phyloP scores from a whole-genome alignment of 1,140 invertebrate genomes.

The Hormaphis cornu region DNA sequence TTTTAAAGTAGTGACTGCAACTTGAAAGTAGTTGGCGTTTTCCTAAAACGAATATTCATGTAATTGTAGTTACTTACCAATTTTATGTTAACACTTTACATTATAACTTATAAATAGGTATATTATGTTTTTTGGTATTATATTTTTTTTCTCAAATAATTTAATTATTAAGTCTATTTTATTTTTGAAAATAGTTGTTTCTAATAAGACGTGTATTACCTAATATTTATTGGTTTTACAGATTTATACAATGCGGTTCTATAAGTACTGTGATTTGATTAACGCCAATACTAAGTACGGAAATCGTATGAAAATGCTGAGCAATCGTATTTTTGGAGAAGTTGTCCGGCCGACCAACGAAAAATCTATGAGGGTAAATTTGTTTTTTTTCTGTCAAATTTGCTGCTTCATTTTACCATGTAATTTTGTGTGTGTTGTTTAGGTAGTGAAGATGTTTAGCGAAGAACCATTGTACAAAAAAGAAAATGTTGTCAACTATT shows the following conservation, averaged over 20 bases:
- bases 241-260: constrained; percentile 16
- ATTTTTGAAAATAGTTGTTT: too few species aligned
- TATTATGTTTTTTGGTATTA: too few species aligned
- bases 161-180: too few species aligned
- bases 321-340: constrained; percentile 84
- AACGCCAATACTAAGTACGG: constrained; percentile 68
- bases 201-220: too few species aligned
- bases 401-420: background rate
- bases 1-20: too few species aligned
- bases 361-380: constrained; percentile 57
- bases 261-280: constrained; percentile 54
- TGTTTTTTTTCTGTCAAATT: background rate
- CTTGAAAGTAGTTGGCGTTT: too few species aligned
- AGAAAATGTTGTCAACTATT: constrained; percentile 68
- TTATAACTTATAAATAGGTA: too few species aligned
- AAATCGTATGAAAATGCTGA: constrained; percentile 71
- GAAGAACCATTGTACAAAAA: constrained; percentile 64
- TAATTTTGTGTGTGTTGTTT: constrained; percentile 11
- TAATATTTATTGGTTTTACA: background rate
- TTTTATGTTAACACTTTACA: too few species aligned
- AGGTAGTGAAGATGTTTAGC: constrained; percentile 71
- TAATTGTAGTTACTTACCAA: too few species aligned
- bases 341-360: constrained; percentile 61
- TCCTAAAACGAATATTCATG: too few species aligned
- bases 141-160: too few species aligned